Conservation (phyloP, 2,113 vertebrate species). For the Sigmodon hispidus region DNA sequence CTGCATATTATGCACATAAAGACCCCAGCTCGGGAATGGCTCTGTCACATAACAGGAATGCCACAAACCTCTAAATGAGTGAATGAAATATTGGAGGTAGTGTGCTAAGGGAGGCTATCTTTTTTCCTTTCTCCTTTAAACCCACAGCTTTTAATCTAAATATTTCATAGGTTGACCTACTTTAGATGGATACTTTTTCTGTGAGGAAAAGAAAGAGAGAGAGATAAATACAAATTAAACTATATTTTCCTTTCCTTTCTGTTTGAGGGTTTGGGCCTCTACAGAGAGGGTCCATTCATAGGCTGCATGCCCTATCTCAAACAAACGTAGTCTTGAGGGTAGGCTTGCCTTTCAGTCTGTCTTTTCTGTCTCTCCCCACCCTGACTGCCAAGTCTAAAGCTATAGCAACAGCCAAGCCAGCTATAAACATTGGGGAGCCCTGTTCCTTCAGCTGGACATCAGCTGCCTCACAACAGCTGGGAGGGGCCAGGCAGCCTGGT, state of each 20-base stretch:
- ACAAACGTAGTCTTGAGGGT: background rate
- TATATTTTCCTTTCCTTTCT: background rate
- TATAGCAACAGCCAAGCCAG: background rate
- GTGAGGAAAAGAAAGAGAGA: background rate
- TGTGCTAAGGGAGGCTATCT: background rate
- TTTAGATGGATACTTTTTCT: constrained; percentile 49
- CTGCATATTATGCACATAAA: background rate
- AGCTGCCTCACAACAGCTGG: background rate
- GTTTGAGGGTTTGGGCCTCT: background rate
- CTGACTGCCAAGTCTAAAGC: background rate
- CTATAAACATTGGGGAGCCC: background rate
- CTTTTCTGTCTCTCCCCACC: background rate
- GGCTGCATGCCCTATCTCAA: fast-evolving
- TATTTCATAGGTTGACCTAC: background rate
- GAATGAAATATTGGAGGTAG: background rate
- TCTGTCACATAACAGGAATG: background rate
- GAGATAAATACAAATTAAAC: background rate
- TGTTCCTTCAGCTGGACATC: background rate
- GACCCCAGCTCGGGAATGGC: background rate
- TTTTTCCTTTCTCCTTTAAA: background rate
- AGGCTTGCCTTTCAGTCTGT: background rate
- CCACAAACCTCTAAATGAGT: background rate
- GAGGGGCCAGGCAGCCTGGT: background rate
- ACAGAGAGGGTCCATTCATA: background rate
- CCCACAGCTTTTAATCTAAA: background rate